Base-by-base conservation (phyloP, 2,888 invertebrate genomes). In the Andrena minutula region DNA sequence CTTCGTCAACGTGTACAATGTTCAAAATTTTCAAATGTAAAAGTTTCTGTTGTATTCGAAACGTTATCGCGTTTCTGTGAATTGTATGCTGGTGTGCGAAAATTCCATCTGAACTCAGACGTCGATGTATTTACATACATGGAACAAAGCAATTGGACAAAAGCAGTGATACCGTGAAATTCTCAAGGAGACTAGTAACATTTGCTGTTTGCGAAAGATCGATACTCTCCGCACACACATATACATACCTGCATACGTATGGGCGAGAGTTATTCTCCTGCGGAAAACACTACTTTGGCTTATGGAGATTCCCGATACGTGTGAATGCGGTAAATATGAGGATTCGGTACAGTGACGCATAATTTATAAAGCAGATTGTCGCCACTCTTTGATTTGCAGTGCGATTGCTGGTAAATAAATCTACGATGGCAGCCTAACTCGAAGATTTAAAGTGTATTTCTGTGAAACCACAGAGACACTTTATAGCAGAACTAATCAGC, bases 201-300 rank as follows among this genome's bases (percentile, higher is more conserved):
- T 73, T 73, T 73, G 53, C 64, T 56, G 20, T 53, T 41, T 35
- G 35, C 53, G 6, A 20, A 56, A 41, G 41, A 73, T 73, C 64
- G 26, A 64, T 73, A 53, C 20, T 51, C 7, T 32, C 0, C 20
- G 41, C 41, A 41, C 41, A 41, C 16, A 41, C 0, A 41, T 41
- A 41, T 16, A 41, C 12, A 23, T 64, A 35, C 10, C 16, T 49
- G n/a, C 6, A 12, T 56, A 20, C 56, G 26, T 12, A n/a, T n/a
- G 68, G 16, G 41, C 58, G 32, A 41, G 41, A 58, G 10, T 26
- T 41, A 35, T 58, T 70, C 69, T 47, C 20, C 12, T 12, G 35
- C 8, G 68, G 68, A 12, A 28, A 47, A 60, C 69, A n/a, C 26
- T 41, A 30, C 30, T 71, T 61, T 28, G 32, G 60, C 23, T 71